These are phyloP conservation scores for Perizoma affinitatum DNA, from an alignment of 2,888 invertebrate genomes.

Conservation along the genomic window DNA sequence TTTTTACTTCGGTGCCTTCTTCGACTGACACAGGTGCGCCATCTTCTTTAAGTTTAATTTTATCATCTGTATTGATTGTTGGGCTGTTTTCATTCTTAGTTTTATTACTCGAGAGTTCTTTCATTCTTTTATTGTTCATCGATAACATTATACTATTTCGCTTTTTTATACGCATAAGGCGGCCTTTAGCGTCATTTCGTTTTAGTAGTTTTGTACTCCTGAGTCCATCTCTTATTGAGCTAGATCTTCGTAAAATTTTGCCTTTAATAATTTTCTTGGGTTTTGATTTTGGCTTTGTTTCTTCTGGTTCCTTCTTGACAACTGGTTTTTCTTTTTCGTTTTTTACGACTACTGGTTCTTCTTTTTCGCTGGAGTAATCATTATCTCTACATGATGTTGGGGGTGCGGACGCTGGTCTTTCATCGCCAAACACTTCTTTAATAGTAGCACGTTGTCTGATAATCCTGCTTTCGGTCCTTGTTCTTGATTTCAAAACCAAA, in stretches of 20 bases:
- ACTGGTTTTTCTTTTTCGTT: slow-evolving; percentile 59
- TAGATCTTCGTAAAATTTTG: slow-evolving; percentile 66
- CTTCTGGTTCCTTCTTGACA: slow-evolving; percentile 64
- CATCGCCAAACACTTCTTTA: slow-evolving; percentile 91
- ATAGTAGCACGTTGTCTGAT: slow-evolving; percentile 90
- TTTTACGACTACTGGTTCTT: slow-evolving; percentile 42
- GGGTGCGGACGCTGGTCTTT: slow-evolving; percentile 92
- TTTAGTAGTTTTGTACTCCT: slow-evolving; percentile 76
- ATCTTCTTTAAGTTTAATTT: slow-evolving; percentile 71
- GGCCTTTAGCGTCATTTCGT: slow-evolving; percentile 75
- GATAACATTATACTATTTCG: slow-evolving; percentile 77
- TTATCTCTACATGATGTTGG: slow-evolving; percentile 86
- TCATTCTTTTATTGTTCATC: slow-evolving; percentile 70
- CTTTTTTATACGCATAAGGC: slow-evolving; percentile 74
- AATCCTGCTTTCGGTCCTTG: slow-evolving; percentile 89
- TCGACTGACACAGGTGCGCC: slow-evolving; percentile 60
- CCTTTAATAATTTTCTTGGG: slow-evolving; percentile 73
- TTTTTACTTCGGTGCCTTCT: slow-evolving; percentile 67
- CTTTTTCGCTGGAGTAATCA: slow-evolving; percentile 58
- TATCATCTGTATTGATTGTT: slow-evolving; percentile 60
- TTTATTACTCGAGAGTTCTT: slow-evolving; percentile 64
- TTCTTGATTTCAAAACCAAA: slow-evolving; percentile 88
- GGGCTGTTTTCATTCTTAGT: slow-evolving; percentile 63
- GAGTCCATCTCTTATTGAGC: slow-evolving; percentile 76
- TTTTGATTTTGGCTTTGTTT: slow-evolving; percentile 69